Percentiles rank a stretch among this genome's conserved stretches.
Evolutionary conservation across 2,888 invertebrate genomes (phyloP).

Genomic region (Tupiocoris notatus): DNA sequence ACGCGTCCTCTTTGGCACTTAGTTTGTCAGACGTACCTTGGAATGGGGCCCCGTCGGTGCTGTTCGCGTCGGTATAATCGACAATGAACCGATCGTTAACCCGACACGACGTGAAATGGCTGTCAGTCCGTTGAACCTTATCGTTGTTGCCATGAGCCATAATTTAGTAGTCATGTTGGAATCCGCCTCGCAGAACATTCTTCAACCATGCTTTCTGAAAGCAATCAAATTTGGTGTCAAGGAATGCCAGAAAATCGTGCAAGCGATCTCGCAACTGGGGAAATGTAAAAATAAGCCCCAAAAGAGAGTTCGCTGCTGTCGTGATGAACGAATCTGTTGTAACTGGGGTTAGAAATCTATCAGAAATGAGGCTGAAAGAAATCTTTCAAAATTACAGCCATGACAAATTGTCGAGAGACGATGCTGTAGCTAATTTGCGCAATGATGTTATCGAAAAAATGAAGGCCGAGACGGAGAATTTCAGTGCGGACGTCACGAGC

Average conservation of each 20-base stretch:
- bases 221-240: constrained; percentile 80
- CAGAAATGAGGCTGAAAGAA: constrained; percentile 71
- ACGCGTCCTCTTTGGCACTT: constrained; percentile 91
- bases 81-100: constrained; percentile 71
- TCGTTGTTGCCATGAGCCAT: constrained; percentile 75
- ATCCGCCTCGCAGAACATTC: constrained; percentile 74
- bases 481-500: constrained; percentile 55
- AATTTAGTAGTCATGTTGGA: constrained; percentile 91
- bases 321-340: constrained; percentile 56
- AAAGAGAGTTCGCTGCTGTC: constrained; percentile 63
- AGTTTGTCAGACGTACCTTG: constrained; percentile 93
- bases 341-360: constrained; percentile 65
- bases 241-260: constrained; percentile 76
- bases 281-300: constrained; percentile 69
- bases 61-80: constrained; percentile 79
- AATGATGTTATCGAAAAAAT: constrained; percentile 69
- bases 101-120: constrained; percentile 82
- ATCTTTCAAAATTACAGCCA: constrained; percentile 74
- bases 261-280: constrained; percentile 70
- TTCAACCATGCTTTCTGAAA: constrained; percentile 75
- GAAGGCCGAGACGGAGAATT: constrained; percentile 54
- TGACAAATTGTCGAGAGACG: constrained; percentile 83
- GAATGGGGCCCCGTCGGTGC: constrained; percentile 92
- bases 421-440: constrained; percentile 69
- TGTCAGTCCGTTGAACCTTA: constrained; percentile 74